Conservation (phyloP, 1,140 invertebrate genomes). For the Rhopalosiphum maidis region DNA sequence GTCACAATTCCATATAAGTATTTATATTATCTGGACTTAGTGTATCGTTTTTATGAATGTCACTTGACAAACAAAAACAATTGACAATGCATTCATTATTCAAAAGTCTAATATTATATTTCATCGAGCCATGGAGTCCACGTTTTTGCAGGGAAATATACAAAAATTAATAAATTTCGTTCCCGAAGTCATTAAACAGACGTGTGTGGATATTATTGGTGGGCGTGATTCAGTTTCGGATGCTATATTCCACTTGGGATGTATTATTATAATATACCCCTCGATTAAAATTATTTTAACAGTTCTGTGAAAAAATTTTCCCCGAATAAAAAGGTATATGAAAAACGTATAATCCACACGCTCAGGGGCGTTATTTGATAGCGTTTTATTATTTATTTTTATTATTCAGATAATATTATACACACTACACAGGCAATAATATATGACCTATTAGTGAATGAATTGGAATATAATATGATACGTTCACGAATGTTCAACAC, state of each 20-base stretch:
- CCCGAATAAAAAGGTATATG: not conserved
- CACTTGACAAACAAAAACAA: not conserved
- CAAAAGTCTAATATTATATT: not conserved
- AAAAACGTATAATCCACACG: not conserved
- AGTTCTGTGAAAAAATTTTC: not conserved
- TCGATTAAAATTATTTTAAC: constrained; percentile 18
- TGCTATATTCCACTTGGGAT: not conserved
- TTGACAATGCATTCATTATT: not conserved
- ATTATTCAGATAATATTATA: not conserved
- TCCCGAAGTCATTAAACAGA: not conserved
- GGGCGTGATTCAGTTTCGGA: constrained; percentile 10
- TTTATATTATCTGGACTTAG: not conserved
- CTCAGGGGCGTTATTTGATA: not conserved
- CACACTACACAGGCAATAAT: not conserved
- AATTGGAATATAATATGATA: not conserved
- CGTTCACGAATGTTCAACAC: not conserved
- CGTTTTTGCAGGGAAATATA: not conserved
- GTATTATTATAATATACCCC: not conserved
- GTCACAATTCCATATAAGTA: no score
- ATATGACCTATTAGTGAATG: not conserved
- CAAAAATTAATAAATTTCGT: constrained; percentile 14
- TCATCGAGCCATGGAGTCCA: not conserved
- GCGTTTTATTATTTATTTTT: not conserved
- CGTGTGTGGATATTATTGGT: constrained; percentile 1
- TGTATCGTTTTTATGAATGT: not conserved